phyloP scores from a whole-genome alignment of 2,113 vertebrate genomes.

The Romanogobio albipinnatus region DNA sequence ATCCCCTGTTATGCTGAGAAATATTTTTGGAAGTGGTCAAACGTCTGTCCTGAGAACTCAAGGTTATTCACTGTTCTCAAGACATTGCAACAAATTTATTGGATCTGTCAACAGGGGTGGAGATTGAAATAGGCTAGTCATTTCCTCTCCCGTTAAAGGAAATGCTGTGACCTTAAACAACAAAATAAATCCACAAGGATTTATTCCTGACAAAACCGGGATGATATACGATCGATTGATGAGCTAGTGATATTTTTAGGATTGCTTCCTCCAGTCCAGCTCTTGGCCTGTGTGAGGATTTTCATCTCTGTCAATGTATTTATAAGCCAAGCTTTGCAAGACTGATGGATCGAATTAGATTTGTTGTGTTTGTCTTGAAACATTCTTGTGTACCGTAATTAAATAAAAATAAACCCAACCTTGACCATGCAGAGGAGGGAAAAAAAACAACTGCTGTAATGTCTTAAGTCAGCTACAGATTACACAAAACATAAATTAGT shows the following conservation, averaged over 20 bases:
- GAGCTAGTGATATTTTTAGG: slow-evolving; percentile 37
- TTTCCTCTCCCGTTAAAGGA: slow-evolving; percentile 65
- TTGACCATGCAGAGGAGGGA: not conserved
- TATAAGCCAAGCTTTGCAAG: not conserved
- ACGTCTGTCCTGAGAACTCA: slow-evolving; percentile 47
- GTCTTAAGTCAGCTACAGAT: not conserved
- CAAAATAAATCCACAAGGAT: slow-evolving; percentile 56
- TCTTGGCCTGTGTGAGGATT: slow-evolving; percentile 15
- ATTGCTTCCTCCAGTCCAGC: not conserved
- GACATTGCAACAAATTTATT: slow-evolving; percentile 55
- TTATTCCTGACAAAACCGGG: slow-evolving; percentile 9
- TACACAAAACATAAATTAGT: slow-evolving; percentile 20
- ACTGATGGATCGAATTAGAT: not conserved
- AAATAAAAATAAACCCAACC: slow-evolving; percentile 36
- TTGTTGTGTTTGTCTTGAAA: not conserved
- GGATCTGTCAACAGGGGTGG: slow-evolving; percentile 56
- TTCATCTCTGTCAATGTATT: slow-evolving; percentile 23
- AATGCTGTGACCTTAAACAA: slow-evolving; percentile 60
- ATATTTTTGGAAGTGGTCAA: slow-evolving; percentile 53
- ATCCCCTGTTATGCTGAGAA: slow-evolving; percentile 53
- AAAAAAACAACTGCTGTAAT: not conserved
- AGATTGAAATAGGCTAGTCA: slow-evolving; percentile 48
- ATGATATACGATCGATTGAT: slow-evolving; percentile 14
- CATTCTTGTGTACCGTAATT: slow-evolving; percentile 4
- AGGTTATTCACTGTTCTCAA: slow-evolving; percentile 57